Base-by-base conservation (phyloP, 1,140 invertebrate genomes). In the Anastrepha obliqua region DNA sequence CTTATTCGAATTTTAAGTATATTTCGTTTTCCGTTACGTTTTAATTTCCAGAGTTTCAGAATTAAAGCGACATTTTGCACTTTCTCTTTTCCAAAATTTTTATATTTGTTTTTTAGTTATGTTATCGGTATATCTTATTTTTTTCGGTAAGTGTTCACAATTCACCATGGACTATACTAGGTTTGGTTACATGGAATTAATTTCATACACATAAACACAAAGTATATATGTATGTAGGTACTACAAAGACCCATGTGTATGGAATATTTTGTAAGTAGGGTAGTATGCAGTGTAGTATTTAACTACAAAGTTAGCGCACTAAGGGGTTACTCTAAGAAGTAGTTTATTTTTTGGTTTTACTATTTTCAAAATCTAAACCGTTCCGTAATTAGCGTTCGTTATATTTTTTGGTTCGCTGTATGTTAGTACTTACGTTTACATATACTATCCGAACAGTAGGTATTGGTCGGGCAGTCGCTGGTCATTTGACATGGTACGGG, bases 391-490 rank as follows among this genome's bases (percentile, higher is more conserved):
- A 81, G 74, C 44, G 74, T 81, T 20, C 4, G 47, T 81, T 58
- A 81, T 81, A 55, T 81, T 51, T 81, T 55, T 81, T 55, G 44
- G 44, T 20, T 47, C 74, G 29, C 29, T 44, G 13, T 13, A 5
- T 88, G 91, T 92, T 91, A 91, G 90, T 93, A 93, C 95, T 95
- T 95, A 97, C 96, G 96, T 95, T 96, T 96, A 91, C 97, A 98
- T 86, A 96, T 94, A 89, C 95, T 95, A 90, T 96, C 96, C 91
- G 97, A 96, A 91, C 98, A 98, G 90, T 97, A 97, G 42, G 96
- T 96, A 90, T 97, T 96, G 85, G 94, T 91, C 59, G 95, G 95
- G 93, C 97, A 98, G 89, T 98, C 96, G 42, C 94, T 91, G 89
- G 95, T 96, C 85, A 94, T 94, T 60, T 94, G 94, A 91, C 97